These are phyloP conservation scores for Microctonus brassicae DNA, from an alignment of 2,888 invertebrate genomes.

Conservation along the genomic window DNA sequence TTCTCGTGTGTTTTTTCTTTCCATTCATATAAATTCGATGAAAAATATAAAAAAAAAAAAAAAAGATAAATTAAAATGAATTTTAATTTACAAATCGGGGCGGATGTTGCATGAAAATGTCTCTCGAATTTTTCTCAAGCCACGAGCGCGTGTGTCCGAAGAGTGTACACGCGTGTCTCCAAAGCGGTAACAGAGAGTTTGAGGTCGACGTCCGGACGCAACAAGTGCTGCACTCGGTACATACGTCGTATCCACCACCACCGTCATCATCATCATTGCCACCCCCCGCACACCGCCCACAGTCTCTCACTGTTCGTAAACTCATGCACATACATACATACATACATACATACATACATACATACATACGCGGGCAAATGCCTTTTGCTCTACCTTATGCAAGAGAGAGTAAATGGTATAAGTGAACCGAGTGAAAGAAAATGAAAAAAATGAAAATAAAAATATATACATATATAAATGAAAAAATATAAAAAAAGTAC, in stretches of 20 bases:
- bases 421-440: constrained; percentile 18
- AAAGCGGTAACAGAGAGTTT: constrained; percentile 42
- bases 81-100: too few species aligned
- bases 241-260: constrained; percentile 51
- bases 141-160: background rate
- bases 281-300: constrained; percentile 33
- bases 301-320: constrained; percentile 34
- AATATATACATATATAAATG: background rate
- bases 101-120: constrained; percentile 19
- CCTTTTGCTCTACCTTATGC: background rate
- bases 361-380: background rate
- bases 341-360: constrained; percentile 19
- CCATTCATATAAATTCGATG: too few species aligned
- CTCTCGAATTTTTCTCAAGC: background rate
- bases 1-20: too few species aligned
- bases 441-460: constrained; percentile 28
- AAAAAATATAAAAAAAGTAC: constrained; percentile 36
- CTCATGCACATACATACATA: constrained; percentile 21
- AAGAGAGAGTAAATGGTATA: constrained; percentile 27
- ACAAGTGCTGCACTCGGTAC: constrained; percentile 67
- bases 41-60: too few species aligned
- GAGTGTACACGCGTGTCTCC: constrained; percentile 54
- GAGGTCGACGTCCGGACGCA: constrained; percentile 70
- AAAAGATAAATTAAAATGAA: too few species aligned
- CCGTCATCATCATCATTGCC: constrained; percentile 34